Percentiles rank a stretch among this genome's conserved stretches.
These are phyloP conservation scores for Drosophila fungiperda DNA, from an alignment of 2,888 invertebrate species.

Conservation along the genomic window DNA sequence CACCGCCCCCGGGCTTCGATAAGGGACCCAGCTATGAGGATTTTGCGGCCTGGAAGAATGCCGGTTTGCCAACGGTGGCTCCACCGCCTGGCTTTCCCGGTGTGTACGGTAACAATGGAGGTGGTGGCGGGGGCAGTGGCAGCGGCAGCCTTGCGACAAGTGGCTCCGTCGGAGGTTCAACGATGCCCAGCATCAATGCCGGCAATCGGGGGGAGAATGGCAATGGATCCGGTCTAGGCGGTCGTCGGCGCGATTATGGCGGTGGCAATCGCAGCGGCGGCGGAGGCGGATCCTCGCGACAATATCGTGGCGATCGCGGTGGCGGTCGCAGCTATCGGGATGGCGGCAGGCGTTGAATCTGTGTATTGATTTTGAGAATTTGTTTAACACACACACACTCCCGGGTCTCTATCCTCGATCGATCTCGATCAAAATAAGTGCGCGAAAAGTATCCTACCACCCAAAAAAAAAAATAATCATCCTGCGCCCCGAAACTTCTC, in stretches of 20 bases:
- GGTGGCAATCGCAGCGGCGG: conserved; percentile 63
- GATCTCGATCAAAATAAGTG: conserved; percentile 31
- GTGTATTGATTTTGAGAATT: conserved; percentile 43
- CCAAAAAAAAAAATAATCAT: neutral
- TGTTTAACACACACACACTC: conserved; percentile 7
- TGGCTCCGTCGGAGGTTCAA: conserved; percentile 43
- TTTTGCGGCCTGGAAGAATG: conserved; percentile 83
- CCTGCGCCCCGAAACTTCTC: conserved; percentile 8
- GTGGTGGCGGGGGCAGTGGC: conserved; percentile 43
- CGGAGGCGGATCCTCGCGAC: conserved; percentile 80
- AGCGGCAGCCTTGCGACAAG: conserved; percentile 62
- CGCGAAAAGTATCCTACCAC: conserved; percentile 30
- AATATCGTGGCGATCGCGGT: conserved; percentile 84
- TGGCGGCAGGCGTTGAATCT: conserved; percentile 58
- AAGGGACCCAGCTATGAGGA: conserved; percentile 92
- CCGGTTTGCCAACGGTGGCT: conserved; percentile 81
- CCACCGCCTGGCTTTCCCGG: conserved; percentile 76
- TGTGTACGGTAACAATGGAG: conserved; percentile 65
- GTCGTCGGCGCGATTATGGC: conserved; percentile 76
- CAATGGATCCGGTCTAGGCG: conserved; percentile 81
- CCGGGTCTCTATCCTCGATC: conserved; percentile 26
- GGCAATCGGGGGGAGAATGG: conserved; percentile 83
- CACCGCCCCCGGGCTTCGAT: conserved; percentile 87
- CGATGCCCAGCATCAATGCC: conserved; percentile 43
- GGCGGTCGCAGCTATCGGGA: conserved; percentile 73